Conservation (phyloP, 2,888 invertebrate species). For the Anthophora plumipes region DNA sequence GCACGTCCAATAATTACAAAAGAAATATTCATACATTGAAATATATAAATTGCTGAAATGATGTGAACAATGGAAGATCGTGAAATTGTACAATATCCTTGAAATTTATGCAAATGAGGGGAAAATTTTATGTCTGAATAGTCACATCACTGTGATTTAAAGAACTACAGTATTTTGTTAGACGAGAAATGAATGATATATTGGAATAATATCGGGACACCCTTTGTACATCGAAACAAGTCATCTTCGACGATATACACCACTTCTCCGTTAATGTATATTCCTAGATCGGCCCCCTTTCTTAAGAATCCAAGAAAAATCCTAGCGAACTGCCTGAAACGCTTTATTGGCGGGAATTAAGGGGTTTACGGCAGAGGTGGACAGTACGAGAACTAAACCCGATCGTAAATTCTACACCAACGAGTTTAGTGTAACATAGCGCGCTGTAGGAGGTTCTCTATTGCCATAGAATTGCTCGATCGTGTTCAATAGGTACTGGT, state of each 20-base stretch:
- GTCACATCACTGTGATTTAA: no score
- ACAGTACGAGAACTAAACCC: neutral
- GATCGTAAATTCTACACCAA: conserved; percentile 11
- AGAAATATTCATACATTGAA: no score
- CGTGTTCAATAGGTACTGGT: neutral
- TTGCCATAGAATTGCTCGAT: neutral
- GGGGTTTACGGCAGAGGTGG: neutral
- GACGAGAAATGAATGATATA: no score
- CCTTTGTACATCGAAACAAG: neutral
- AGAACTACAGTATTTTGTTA: no score
- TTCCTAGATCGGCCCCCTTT: neutral
- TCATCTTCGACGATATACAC: neutral
- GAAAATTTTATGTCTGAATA: no score
- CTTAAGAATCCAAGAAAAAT: neutral
- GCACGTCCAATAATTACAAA: no score
- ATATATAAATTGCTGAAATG: no score
- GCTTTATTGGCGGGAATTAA: conserved; percentile 29
- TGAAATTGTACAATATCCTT: no score
- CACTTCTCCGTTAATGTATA: neutral
- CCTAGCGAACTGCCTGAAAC: conserved; percentile 1
- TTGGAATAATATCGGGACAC: no score
- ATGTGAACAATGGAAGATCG: no score
- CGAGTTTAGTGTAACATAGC: neutral
- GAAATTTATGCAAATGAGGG: no score
- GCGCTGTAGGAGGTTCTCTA: neutral